Percentiles rank a stretch among this genome's conserved stretches.
Evolutionary conservation across 2,113 vertebrate genomes (phyloP).

Genomic region (Mionectes macconnelli): DNA sequence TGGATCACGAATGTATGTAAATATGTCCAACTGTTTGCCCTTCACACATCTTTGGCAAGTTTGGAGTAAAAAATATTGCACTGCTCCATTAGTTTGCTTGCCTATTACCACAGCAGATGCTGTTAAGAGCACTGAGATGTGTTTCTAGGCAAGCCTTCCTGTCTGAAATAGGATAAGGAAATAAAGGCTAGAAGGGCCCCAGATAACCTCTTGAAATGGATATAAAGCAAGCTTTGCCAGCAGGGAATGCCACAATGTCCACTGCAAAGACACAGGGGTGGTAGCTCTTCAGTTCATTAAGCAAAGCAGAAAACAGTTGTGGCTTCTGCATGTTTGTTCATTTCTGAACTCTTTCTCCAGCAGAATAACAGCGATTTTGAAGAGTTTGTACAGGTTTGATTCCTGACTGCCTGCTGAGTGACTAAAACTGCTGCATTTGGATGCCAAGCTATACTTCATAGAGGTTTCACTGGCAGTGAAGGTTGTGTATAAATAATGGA

Average conservation of each 20-base stretch:
- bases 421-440: not conserved
- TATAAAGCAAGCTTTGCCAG: slow-evolving; percentile 2
- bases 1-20: slow-evolving; percentile 66
- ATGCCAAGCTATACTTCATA: slow-evolving; percentile 35
- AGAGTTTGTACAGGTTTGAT: not conserved
- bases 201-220: not conserved
- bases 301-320: not conserved
- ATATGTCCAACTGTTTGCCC: slow-evolving; percentile 64
- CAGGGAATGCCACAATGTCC: not conserved
- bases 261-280: not conserved
- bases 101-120: slow-evolving; percentile 33
- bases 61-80: slow-evolving; percentile 63
- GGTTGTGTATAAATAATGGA: slow-evolving; percentile 75
- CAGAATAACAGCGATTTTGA: not conserved
- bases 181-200: not conserved
- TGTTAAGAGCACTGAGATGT: slow-evolving; percentile 1
- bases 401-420: slow-evolving; percentile 15
- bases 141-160: not conserved
- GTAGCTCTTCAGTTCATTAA: not conserved
- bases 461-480: slow-evolving; percentile 61
- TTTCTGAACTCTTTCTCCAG: not conserved
- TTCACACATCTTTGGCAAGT: slow-evolving; percentile 72
- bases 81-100: slow-evolving; percentile 71
- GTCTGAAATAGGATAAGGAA: not conserved
- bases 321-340: not conserved